These are phyloP conservation scores for Empis livida DNA, from an alignment of 2,888 invertebrate genomes.

Conservation along the genomic window DNA sequence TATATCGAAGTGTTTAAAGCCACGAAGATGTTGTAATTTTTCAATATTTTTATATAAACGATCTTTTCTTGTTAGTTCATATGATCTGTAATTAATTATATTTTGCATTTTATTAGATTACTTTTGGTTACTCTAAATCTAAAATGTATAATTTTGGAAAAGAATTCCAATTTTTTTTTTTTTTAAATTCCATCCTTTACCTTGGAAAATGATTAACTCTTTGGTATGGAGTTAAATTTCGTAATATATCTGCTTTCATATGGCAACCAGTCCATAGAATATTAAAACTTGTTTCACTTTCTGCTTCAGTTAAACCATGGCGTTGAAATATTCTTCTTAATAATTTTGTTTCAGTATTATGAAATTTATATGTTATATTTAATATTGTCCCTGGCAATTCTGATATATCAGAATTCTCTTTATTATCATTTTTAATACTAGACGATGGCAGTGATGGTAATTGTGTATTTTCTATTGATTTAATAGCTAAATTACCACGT, in stretches of 20 bases:
- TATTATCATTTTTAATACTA: conserved; percentile 12
- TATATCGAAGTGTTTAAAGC: conserved; percentile 81
- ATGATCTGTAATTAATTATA: conserved; percentile 52
- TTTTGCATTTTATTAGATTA: no score
- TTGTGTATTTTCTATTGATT: not conserved
- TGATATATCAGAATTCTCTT: conserved; percentile 17
- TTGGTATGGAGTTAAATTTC: conserved; percentile 74
- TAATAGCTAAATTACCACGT: not conserved
- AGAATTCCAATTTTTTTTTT: no score
- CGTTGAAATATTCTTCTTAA: conserved; percentile 60
- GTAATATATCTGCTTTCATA: conserved; percentile 76
- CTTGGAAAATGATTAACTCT: conserved; percentile 92
- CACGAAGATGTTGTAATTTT: conserved; percentile 74
- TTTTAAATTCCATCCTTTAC: conserved; percentile 30
- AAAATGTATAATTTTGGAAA: no score
- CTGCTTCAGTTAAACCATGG: conserved; percentile 61
- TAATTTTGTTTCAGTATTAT: conserved; percentile 71
- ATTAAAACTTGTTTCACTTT: conserved; percentile 64
- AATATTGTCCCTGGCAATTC: conserved; percentile 54
- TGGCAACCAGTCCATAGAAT: conserved; percentile 88
- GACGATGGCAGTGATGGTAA: not conserved
- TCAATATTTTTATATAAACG: conserved; percentile 85
- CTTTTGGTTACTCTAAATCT: no score
- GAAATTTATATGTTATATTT: conserved; percentile 65
- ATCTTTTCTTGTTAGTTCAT: conserved; percentile 90